These are phyloP conservation scores for Tenrec ecaudatus DNA, from an alignment of 2,113 vertebrate species.

Conservation along the genomic window DNA sequence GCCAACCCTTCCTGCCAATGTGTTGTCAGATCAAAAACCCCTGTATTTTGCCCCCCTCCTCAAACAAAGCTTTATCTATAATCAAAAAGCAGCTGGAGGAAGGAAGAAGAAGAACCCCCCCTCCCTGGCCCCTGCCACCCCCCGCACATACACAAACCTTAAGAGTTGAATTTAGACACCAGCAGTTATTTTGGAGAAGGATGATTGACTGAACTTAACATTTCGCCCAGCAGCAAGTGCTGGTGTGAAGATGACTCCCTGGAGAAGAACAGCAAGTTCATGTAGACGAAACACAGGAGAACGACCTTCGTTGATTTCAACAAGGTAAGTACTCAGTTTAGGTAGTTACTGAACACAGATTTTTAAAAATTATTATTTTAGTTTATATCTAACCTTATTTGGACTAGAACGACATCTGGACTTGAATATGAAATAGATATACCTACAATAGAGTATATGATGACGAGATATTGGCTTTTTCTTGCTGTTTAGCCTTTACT, in stretches of 20 bases:
- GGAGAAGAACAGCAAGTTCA: constrained; percentile 11
- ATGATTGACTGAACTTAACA: constrained; percentile 54
- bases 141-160: background rate
- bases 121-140: too few relatives aligned
- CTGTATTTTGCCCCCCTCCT: background rate
- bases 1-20: constrained; percentile 1
- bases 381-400: background rate
- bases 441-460: background rate
- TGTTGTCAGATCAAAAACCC: constrained; percentile 27
- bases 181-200: constrained; percentile 64
- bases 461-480: background rate
- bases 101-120: background rate
- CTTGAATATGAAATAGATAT: constrained; percentile 27
- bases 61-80: constrained; percentile 46
- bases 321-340: background rate
- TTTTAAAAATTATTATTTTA: constrained; percentile 22
- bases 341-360: background rate
- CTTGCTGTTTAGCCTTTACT: constrained; percentile 31
- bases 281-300: background rate
- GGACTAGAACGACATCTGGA: background rate
- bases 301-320: background rate
- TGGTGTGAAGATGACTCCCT: constrained; percentile 29
- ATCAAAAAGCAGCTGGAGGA: constrained; percentile 58
- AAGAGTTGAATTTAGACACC: constrained; percentile 46
- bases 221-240: constrained; percentile 43